A percentile compares a stretch with the other conserved stretches of the same genome.
Evolutionary conservation across 2,797 vertebrate genomes (phyloP).

Genomic region (Oreortyx pictus): DNA sequence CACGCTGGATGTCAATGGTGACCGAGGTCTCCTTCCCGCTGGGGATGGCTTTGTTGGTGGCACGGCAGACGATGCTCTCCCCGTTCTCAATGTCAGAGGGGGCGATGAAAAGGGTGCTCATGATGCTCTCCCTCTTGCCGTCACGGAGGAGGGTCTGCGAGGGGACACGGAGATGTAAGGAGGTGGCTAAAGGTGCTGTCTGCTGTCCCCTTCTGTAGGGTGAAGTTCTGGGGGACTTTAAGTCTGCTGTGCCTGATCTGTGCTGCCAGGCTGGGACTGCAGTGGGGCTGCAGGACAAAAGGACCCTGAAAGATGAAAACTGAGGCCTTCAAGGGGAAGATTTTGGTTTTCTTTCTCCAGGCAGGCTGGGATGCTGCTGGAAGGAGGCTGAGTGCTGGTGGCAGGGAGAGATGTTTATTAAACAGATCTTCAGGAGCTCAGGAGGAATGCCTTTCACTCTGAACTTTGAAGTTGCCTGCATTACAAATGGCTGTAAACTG

Average conservation of each 20-base stretch:
- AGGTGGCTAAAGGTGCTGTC: fast-evolving
- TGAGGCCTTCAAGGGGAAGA: not conserved
- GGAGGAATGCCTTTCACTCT: slow-evolving; percentile 22
- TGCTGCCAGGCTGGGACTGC: not conserved
- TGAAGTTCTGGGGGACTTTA: not conserved
- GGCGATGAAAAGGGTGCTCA: slow-evolving; percentile 94
- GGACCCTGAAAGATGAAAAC: not conserved
- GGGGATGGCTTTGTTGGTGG: slow-evolving; percentile 96
- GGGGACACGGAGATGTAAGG: not conserved
- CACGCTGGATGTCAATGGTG: slow-evolving; percentile 98
- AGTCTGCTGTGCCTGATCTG: not conserved
- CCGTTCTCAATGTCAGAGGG: slow-evolving; percentile 93
- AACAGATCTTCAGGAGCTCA: not conserved
- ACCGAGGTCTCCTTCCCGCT: slow-evolving; percentile 94
- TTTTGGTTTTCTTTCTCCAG: too few species aligned
- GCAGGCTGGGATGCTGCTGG: not conserved
- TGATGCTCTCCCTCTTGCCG: slow-evolving; percentile 91
- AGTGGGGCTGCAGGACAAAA: not conserved
- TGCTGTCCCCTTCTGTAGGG: not conserved
- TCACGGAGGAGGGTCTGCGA: slow-evolving; percentile 90
- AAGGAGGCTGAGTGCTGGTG: not conserved
- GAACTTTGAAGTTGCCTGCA: slow-evolving; percentile 40
- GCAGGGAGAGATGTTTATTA: slow-evolving; percentile 26
- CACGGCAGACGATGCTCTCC: slow-evolving; percentile 92
- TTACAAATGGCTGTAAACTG: slow-evolving; percentile 51